Base-by-base conservation (phyloP, 2,113 vertebrate species). In the Romanogobio albipinnatus region DNA sequence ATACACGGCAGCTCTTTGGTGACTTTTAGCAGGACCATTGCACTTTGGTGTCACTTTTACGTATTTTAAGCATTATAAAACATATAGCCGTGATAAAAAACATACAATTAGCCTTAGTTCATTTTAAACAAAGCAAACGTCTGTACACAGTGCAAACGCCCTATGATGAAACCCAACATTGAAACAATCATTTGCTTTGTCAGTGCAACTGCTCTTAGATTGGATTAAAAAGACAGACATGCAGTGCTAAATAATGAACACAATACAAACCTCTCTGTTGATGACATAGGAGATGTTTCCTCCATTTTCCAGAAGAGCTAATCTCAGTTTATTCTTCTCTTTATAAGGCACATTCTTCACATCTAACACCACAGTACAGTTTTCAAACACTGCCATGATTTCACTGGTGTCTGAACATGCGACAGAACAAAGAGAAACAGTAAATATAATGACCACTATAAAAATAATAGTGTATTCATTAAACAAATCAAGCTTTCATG, bases 201-300 rank as follows among this genome's bases (percentile, higher is more conserved):
- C 36, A 39, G 36, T 5, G 36, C 5, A 39, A 39, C 36, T 29
- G 29, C 29, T 29, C 29, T 29, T 29, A 29, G 29, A 29, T 39
- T 5, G 0, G 36, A 39, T 39, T 5, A 5, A 39, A 39, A 39
- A 5, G 36, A 39, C 36, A 39, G 36, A 39, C 36, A 39, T 39
- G 29, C 4, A 5, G 36, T 39, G 36, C 36, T 39, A 39, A 39
- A 39, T 39, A 39, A 39, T 39, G 36, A 39, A 5, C 36, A 39
- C 5, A 39, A 39, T 15, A 51, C 49, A n/a, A 87, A 96, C 96
- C 94, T 96, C 89, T 24, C 93, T 86, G 85, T 94, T 96, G 89
- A 96, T 84, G 51, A 93, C 84, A 85, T 94, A 95, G 43, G 91
- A 92, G 58, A 96, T 80, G 4, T 24, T 86, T 81, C 95, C 96